These are phyloP conservation scores for Hipparchia sbordonii DNA, from an alignment of 2,888 invertebrate species.

Conservation along the genomic window DNA sequence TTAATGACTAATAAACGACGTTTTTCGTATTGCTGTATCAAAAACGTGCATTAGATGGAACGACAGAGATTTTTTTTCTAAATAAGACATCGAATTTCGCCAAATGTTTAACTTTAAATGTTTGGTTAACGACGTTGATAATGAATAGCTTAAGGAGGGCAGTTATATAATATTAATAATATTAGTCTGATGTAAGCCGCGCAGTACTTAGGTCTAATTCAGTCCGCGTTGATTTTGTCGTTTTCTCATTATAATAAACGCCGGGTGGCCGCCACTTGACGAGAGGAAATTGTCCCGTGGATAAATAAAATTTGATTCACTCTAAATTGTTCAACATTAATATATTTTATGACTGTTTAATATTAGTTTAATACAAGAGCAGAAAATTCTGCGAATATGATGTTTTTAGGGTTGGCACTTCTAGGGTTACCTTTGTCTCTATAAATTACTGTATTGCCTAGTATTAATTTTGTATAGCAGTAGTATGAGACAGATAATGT, in stretches of 20 bases:
- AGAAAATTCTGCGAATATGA: conserved; percentile 23
- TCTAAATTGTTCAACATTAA: conserved; percentile 68
- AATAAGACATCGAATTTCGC: too few relatives aligned
- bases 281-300: conserved; percentile 78
- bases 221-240: conserved; percentile 71
- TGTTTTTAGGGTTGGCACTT: neutral
- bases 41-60: too few relatives aligned
- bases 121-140: too few relatives aligned
- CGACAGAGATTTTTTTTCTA: too few relatives aligned
- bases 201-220: conserved; percentile 68
- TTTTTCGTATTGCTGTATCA: too few relatives aligned
- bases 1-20: too few relatives aligned
- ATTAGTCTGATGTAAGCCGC: conserved; percentile 58
- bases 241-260: conserved; percentile 74
- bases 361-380: conserved; percentile 39
- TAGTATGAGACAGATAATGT: too few relatives aligned
- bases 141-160: too few relatives aligned
- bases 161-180: neutral
- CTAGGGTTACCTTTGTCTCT: neutral
- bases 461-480: too few relatives aligned
- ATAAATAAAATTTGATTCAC: conserved; percentile 76
- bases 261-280: conserved; percentile 77
- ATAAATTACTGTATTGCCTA: too few relatives aligned
- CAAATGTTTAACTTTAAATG: too few relatives aligned
- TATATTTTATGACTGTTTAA: conserved; percentile 66